These are phyloP conservation scores for Cordilura impudica DNA, from an alignment of 2,888 invertebrate genomes.

Conservation along the genomic window DNA sequence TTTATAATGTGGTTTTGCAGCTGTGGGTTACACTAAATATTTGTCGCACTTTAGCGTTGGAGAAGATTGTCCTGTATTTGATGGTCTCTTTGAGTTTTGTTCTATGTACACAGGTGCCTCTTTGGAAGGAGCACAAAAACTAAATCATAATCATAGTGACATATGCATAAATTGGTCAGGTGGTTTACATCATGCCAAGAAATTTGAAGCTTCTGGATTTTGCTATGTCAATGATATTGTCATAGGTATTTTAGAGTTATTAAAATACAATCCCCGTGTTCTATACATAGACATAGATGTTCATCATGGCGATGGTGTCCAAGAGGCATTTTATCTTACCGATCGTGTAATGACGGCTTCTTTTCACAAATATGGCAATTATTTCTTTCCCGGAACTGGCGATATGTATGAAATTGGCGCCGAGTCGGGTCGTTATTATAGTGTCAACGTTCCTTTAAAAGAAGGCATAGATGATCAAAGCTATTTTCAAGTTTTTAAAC, in stretches of 20 bases:
- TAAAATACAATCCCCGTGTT: constrained; percentile 96
- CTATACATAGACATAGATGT: constrained; percentile 99
- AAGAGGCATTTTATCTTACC: constrained; percentile 98
- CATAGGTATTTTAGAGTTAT: constrained; percentile 94
- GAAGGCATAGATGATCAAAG: constrained; percentile 98
- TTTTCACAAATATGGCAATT: constrained; percentile 98
- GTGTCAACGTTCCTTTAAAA: constrained; percentile 97
- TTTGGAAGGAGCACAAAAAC: constrained; percentile 95
- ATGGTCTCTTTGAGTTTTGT: constrained; percentile 98
- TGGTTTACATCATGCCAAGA: constrained; percentile 99
- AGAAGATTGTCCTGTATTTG: constrained; percentile 97
- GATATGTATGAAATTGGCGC: constrained; percentile 99
- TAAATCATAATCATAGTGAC: constrained; percentile 96
- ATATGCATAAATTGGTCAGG: constrained; percentile 99
- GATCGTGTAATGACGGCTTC: constrained; percentile 99
- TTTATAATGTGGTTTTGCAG: constrained; percentile 62
- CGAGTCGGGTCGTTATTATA: constrained; percentile 96
- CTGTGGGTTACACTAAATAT: constrained; percentile 89
- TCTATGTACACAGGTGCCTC: constrained; percentile 99
- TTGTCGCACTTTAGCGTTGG: constrained; percentile 97
- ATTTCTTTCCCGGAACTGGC: constrained; percentile 98
- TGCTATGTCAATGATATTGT: constrained; percentile 99
- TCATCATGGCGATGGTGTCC: constrained; percentile 96
- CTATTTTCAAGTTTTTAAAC: constrained; percentile 95
- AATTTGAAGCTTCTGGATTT: constrained; percentile 98